These are phyloP conservation scores for Lindbergichthys nudifrons DNA, from an alignment of 2,797 vertebrate genomes.

Conservation along the genomic window DNA sequence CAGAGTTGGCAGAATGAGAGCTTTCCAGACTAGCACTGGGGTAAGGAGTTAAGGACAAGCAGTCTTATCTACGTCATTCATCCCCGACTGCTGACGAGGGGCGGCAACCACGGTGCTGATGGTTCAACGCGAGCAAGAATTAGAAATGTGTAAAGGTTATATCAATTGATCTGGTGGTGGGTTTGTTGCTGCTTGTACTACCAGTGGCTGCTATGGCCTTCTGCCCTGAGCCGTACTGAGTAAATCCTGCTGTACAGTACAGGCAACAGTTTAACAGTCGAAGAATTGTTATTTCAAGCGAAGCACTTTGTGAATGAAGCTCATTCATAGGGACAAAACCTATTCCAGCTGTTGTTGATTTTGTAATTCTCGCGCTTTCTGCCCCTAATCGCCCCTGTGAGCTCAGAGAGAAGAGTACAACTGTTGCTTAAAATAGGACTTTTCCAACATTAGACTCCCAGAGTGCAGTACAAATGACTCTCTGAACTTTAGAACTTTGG, in stretches of 20 bases:
- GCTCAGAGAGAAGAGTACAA: slow-evolving; percentile 51
- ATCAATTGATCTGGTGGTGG: not conserved
- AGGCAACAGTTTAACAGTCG: slow-evolving; percentile 34
- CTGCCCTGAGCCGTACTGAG: slow-evolving; percentile 8
- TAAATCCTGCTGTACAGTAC: slow-evolving; percentile 38
- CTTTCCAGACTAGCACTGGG: slow-evolving; percentile 31
- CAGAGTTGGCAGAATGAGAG: slow-evolving; percentile 35
- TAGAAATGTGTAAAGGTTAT: slow-evolving; percentile 18
- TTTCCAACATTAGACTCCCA: slow-evolving; percentile 28
- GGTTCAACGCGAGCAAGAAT: slow-evolving; percentile 41
- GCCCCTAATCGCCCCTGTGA: slow-evolving; percentile 51
- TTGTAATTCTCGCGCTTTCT: slow-evolving; percentile 49
- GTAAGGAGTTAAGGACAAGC: slow-evolving; percentile 58
- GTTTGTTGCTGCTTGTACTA: slow-evolving; percentile 28
- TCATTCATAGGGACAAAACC: slow-evolving; percentile 59
- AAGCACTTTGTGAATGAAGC: slow-evolving; percentile 61
- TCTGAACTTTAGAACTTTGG: slow-evolving; percentile 25
- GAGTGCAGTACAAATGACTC: slow-evolving; percentile 17
- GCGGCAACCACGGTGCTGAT: slow-evolving; percentile 18
- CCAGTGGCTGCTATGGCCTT: slow-evolving; percentile 20
- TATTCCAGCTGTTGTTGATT: slow-evolving; percentile 66
- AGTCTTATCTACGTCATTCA: slow-evolving; percentile 69
- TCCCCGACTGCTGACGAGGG: slow-evolving; percentile 58
- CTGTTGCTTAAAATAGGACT: slow-evolving; percentile 62
- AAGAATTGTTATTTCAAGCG: slow-evolving; percentile 41